phyloP scores from a whole-genome alignment of 2,888 invertebrate genomes.

The Rhagium mordax region DNA sequence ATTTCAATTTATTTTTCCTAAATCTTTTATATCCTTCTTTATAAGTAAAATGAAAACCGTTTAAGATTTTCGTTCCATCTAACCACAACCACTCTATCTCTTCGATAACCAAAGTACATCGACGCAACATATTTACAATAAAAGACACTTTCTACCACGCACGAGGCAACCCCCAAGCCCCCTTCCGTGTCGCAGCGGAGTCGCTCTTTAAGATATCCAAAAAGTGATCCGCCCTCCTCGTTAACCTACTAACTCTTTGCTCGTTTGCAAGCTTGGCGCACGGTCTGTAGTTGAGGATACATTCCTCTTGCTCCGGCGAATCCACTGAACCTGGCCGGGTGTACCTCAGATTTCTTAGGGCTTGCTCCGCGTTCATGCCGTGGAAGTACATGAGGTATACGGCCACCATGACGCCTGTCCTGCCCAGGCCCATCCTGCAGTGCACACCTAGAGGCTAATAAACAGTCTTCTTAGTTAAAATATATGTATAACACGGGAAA shows the following conservation, averaged over 20 bases:
- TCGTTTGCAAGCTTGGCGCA: conserved; percentile 42
- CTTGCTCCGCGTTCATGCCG: conserved; percentile 75
- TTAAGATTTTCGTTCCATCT: too few species aligned
- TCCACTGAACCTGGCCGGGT: conserved; percentile 78
- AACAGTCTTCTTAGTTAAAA: too few species aligned
- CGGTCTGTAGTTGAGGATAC: conserved; percentile 42
- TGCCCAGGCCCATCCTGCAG: conserved; percentile 80
- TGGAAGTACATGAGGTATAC: conserved; percentile 80
- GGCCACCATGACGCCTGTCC: conserved; percentile 82
- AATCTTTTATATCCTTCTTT: too few species aligned
- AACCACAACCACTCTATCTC: too few species aligned
- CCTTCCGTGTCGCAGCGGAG: conserved; percentile 22
- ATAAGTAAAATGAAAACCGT: too few species aligned
- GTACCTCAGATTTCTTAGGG: conserved; percentile 75
- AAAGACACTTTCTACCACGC: conserved; percentile 14
- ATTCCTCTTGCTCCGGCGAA: conserved; percentile 74
- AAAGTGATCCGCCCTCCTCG: conserved; percentile 38
- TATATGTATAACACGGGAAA: too few species aligned
- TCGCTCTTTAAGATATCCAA: conserved; percentile 36
- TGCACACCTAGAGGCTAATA: conserved; percentile 47
- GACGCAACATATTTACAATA: too few species aligned
- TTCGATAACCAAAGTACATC: too few species aligned
- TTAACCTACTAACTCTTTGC: conserved; percentile 40
- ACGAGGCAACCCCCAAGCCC: conserved; percentile 46
- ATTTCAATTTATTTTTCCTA: too few species aligned